Evolutionary conservation across 2,888 invertebrate species (phyloP).

Genomic region (Phaedon cochleariae): DNA sequence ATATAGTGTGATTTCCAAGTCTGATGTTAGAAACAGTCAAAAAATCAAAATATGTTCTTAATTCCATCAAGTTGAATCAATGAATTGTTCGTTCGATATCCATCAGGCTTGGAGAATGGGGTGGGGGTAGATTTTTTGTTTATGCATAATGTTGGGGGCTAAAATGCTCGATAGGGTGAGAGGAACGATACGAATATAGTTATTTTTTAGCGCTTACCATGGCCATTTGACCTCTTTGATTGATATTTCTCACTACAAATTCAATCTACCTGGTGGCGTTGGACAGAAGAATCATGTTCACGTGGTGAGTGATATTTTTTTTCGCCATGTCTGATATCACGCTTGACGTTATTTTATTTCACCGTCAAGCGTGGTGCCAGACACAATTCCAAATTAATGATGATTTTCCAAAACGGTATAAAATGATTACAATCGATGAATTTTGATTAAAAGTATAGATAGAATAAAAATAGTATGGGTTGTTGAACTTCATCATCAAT

Average conservation of each 20-base stretch:
- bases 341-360: too few relatives aligned
- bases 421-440: too few relatives aligned
- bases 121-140: neutral
- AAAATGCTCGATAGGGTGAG: constrained; percentile 25
- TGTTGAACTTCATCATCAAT: neutral
- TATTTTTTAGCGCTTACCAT: constrained; percentile 94
- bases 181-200: constrained; percentile 46
- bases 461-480: neutral
- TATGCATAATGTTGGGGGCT: constrained; percentile 20
- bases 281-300: constrained; percentile 88
- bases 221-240: constrained; percentile 96
- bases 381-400: too few relatives aligned
- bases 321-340: neutral
- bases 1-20: constrained; percentile 29
- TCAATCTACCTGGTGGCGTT: constrained; percentile 86
- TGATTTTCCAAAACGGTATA: too few relatives aligned
- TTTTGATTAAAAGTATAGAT: too few relatives aligned
- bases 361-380: neutral
- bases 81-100: constrained; percentile 1
- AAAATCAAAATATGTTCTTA: neutral
- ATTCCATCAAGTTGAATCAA: neutral
- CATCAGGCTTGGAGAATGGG: constrained; percentile 29
- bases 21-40: constrained; percentile 20
- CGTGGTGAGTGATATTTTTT: constrained; percentile 72
- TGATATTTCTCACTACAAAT: constrained; percentile 98